phyloP scores from a whole-genome alignment of 2,888 invertebrate species.

The Argyra leucocephala region DNA sequence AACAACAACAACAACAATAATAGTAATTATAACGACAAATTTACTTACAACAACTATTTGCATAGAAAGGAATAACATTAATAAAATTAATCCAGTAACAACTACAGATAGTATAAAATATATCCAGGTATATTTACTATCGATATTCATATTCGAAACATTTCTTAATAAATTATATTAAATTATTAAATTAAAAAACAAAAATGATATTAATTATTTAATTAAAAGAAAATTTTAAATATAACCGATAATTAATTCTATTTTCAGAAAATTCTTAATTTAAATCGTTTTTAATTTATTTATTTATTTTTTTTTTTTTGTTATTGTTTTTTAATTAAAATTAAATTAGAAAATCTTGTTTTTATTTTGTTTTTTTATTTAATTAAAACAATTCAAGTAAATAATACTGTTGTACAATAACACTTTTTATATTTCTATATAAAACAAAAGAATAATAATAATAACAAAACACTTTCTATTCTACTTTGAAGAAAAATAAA shows the following conservation, averaged over 20 bases:
- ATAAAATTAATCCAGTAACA: not conserved
- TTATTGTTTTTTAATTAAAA: no score
- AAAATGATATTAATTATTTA: not conserved
- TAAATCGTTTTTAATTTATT: no score
- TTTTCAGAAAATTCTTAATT: no score
- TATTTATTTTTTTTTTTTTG: no score
- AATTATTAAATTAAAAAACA: not conserved
- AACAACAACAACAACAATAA: not conserved
- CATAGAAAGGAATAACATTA: not conserved
- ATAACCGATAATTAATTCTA: not conserved
- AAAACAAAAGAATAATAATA: no score
- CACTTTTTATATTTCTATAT: no score
- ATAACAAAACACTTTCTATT: no score
- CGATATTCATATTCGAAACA: not conserved
- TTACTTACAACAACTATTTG: not conserved
- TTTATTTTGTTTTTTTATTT: no score
- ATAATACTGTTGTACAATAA: no score
- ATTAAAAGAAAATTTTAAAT: not conserved
- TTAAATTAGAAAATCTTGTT: no score
- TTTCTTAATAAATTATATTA: not conserved
- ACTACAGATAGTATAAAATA: not conserved
- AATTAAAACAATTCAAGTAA: no score
- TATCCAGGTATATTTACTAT: not conserved
- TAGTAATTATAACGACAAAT: no score
- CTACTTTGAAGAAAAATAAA: not conserved